These are phyloP conservation scores for Cochlearius cochlearius DNA, from an alignment of 2,113 vertebrate species.

Conservation along the genomic window DNA sequence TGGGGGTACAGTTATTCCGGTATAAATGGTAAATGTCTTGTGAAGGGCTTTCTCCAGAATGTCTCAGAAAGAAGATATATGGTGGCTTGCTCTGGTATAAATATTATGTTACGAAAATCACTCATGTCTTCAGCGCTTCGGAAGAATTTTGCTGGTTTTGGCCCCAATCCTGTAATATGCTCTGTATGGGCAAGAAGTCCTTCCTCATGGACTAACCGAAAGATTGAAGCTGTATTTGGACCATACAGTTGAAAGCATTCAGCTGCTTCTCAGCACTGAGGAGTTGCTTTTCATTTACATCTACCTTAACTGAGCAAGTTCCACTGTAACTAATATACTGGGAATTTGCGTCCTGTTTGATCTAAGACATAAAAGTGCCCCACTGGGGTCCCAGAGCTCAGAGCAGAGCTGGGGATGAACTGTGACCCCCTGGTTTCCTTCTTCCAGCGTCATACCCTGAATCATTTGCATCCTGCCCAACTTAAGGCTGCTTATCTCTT, in stretches of 20 bases:
- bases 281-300: background rate
- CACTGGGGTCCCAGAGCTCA: background rate
- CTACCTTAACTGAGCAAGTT: background rate
- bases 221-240: conserved; percentile 5
- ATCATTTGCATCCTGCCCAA: background rate
- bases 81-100: background rate
- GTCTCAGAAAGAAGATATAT: background rate
- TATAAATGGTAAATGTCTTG: background rate
- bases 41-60: background rate
- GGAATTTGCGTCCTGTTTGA: background rate
- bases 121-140: background rate
- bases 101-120: conserved; percentile 40
- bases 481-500: background rate
- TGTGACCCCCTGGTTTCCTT: background rate
- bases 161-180: conserved; percentile 28
- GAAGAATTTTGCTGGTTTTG: conserved; percentile 52
- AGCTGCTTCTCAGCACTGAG: background rate
- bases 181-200: conserved; percentile 26
- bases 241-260: background rate
- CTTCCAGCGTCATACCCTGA: background rate
- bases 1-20: background rate
- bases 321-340: background rate
- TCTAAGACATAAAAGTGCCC: background rate
- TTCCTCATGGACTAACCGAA: background rate
- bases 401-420: background rate